Base-by-base conservation (phyloP, 2,888 invertebrate species). In the Laothoe populi region DNA sequence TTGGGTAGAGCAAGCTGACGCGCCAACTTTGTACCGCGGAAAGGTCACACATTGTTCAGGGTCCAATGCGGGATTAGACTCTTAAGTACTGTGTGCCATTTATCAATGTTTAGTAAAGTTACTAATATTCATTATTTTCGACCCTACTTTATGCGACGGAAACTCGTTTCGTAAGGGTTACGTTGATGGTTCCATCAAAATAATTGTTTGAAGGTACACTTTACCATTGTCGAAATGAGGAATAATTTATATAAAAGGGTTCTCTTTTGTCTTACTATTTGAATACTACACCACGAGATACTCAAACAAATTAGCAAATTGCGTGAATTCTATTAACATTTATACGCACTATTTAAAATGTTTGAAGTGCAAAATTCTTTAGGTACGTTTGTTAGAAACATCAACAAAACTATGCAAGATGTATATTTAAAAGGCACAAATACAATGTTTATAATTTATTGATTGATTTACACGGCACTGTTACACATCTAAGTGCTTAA, bases 1-100 rank as follows among this genome's bases (percentile, higher is more conserved):
- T 64, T 67, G 68, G 67, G 73, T 72, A 66, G 61, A 63, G 69
- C 68, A 66, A 78, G 71, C 76, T 78, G 78, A 73, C 79, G 70
- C 74, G 66, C 64, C 68, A 76, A 77, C 65, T 75, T 78, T 57
- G 63, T 64, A 60, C 64, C 46, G 63, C 63, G 70, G 72, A 72
- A 67, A 71, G 75, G 73, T 67, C 70, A 63, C 70, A 67, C 67
- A 70, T 76, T 77, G 77, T 79, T 64, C 65, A 67, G 64, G 65
- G 67, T 60, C 64, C 64, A 66, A 60, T 60, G 61, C 63, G 66
- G 72, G 74, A 72, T 74, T 73, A 72, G 69, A 73, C 68, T 79
- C 65, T 63, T 76, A 81, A 74, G 72, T 74, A 73, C 70, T 62
- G 24, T 60, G 46, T 59, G 63, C 69, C 73, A 63, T 63, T 63